Percentiles rank a stretch among this genome's conserved stretches.
Conservation (phyloP, 2,797 vertebrate genomes). For the Hipposideros larvatus region DNA sequence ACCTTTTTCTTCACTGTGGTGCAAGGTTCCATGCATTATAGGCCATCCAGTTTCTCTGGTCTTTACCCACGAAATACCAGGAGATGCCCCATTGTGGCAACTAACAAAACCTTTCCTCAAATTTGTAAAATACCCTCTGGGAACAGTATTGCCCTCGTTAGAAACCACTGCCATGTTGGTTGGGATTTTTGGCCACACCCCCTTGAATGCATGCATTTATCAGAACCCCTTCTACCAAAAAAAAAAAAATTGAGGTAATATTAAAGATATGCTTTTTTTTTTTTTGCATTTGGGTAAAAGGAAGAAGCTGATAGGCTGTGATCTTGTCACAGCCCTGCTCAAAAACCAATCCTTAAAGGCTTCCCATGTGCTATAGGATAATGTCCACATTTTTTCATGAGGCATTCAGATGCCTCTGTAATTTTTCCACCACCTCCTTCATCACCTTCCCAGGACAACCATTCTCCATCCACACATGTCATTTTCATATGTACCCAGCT, state of each 20-base stretch:
- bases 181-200: not conserved
- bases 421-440: not conserved
- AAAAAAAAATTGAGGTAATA: not conserved
- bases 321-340: not conserved
- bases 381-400: not conserved
- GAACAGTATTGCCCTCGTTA: not conserved
- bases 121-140: not conserved
- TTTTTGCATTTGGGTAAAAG: constrained; percentile 37
- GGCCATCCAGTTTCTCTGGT: not conserved
- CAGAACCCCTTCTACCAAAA: not conserved
- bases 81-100: not conserved
- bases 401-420: not conserved
- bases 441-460: not conserved
- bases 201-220: not conserved
- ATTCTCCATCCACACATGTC: accelerated
- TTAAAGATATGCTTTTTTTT: not conserved
- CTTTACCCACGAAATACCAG: not conserved
- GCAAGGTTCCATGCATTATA: not conserved
- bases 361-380: not conserved
- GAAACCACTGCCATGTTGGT: not conserved
- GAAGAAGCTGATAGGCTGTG: not conserved
- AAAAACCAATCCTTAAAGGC: not conserved
- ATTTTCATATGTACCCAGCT: not conserved
- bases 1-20: not conserved
- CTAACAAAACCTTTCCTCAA: not conserved